A percentile compares a stretch with the other conserved stretches of the same genome.
phyloP scores from a whole-genome alignment of 2,113 vertebrate species.

The Trochalopteron elliotii region DNA sequence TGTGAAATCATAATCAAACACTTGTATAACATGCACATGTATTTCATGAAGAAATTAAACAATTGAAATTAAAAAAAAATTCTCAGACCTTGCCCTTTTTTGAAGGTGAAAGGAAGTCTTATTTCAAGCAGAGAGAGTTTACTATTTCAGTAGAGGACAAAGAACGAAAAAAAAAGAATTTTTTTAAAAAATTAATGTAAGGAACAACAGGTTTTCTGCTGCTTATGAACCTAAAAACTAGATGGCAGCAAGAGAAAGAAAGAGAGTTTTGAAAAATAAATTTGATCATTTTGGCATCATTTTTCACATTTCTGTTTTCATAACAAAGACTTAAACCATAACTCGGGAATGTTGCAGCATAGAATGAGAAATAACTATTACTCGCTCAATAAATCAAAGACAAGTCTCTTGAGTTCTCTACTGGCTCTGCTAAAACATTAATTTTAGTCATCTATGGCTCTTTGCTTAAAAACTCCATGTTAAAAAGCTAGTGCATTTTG shows the following conservation, averaged over 20 bases:
- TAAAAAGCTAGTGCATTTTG: neutral
- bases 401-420: neutral
- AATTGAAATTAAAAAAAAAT: neutral
- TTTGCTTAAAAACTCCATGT: neutral
- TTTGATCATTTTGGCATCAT: neutral
- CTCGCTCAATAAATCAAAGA: neutral
- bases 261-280: neutral
- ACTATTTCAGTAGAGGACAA: neutral
- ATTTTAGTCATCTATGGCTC: neutral
- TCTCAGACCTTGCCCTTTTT: neutral
- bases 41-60: neutral
- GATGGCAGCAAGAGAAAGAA: neutral
- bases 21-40: neutral
- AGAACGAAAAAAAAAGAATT: neutral
- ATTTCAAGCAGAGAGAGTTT: neutral
- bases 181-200: neutral
- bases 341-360: neutral
- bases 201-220: neutral
- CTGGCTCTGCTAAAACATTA: neutral
- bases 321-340: neutral
- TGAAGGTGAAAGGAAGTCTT: conserved; percentile 10
- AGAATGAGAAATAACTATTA: neutral
- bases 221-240: conserved; percentile 28
- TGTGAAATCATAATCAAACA: neutral
- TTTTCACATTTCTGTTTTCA: neutral